These are phyloP conservation scores for Neomonachus schauinslandi DNA, from an alignment of 2,113 vertebrate species.

Conservation along the genomic window DNA sequence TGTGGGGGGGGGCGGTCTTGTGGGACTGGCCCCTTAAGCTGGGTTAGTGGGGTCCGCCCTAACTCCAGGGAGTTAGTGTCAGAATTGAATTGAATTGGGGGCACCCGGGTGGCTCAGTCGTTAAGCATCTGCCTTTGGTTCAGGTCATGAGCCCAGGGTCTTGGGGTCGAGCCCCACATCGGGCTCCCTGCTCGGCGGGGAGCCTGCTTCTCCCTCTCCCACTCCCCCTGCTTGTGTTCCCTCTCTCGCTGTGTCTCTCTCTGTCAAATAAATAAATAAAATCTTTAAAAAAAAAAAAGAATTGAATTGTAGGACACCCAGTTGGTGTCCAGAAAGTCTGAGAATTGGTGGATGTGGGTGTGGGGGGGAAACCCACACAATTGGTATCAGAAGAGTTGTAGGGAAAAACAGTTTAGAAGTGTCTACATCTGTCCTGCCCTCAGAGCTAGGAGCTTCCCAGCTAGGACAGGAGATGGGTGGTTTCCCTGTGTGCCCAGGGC, in stretches of 20 bases:
- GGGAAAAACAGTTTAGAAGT: neutral
- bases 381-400: neutral
- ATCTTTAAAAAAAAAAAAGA: neutral
- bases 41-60: neutral
- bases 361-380: neutral
- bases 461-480: neutral
- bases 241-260: no score
- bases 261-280: no score
- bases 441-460: neutral
- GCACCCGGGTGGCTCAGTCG: no score
- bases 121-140: no score
- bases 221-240: no score
- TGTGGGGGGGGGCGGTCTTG: neutral
- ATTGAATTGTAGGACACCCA: neutral
- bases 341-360: neutral
- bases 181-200: accelerated
- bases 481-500: neutral
- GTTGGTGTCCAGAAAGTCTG: neutral
- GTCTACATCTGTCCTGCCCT: neutral
- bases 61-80: neutral
- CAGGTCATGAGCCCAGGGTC: no score
- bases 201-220: no score
- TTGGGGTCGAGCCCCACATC: no score
- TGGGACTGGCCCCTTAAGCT: neutral
- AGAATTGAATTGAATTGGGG: neutral